phyloP scores from a whole-genome alignment of 2,888 invertebrate genomes.

The Hoplodrina blanda region DNA sequence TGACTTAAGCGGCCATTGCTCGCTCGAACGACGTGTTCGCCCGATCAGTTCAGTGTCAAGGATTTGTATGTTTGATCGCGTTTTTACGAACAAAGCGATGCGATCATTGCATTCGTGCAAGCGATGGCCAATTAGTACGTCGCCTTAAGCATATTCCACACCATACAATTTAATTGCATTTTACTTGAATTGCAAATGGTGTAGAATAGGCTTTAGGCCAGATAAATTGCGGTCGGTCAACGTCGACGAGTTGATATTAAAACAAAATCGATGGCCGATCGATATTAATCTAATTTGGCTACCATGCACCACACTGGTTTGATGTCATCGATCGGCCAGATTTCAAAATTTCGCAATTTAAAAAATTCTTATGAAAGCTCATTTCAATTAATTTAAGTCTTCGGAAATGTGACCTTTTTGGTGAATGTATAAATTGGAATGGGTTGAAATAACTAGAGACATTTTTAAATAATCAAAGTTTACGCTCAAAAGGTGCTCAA shows the following conservation, averaged over 20 bases:
- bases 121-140: too few species aligned
- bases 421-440: conserved; percentile 52
- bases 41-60: too few species aligned
- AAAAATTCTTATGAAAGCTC: neutral
- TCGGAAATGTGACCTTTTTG: conserved; percentile 28
- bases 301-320: neutral
- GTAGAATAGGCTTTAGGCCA: too few species aligned
- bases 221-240: neutral
- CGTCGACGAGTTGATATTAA: neutral
- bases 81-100: too few species aligned
- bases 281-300: neutral
- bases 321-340: neutral
- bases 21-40: too few species aligned
- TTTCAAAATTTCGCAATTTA: neutral
- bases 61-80: too few species aligned
- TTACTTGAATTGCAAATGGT: too few species aligned
- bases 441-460: conserved; percentile 31
- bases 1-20: too few species aligned
- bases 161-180: too few species aligned
- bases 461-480: conserved; percentile 13
- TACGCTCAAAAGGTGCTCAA: conserved; percentile 1
- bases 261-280: neutral
- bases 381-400: neutral
- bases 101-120: too few species aligned
- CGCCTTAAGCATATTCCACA: too few species aligned